Evolutionary conservation across 2,113 vertebrate species (phyloP).

Genomic region (Platichthys stellatus): DNA sequence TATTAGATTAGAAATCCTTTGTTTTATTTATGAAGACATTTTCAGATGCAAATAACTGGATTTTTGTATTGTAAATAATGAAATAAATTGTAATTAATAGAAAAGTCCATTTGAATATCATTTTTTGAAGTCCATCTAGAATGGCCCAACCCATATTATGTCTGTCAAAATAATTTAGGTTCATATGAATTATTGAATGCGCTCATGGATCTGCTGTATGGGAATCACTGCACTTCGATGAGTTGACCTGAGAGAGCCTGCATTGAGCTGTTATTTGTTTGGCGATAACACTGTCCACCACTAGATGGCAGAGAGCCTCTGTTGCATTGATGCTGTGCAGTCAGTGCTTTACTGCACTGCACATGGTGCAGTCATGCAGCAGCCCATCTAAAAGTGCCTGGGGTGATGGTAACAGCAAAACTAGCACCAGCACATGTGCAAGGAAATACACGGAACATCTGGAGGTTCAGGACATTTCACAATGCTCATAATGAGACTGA

Average conservation of each 20-base stretch:
- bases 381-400: slow-evolving; percentile 34
- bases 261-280: neutral
- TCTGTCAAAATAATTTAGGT: neutral
- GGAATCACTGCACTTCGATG: neutral
- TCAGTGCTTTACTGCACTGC: slow-evolving; percentile 29
- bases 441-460: slow-evolving; percentile 46
- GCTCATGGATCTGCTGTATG: neutral
- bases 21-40: slow-evolving; percentile 62
- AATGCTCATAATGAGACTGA: slow-evolving; percentile 34
- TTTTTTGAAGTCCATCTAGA: neutral
- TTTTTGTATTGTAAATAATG: slow-evolving; percentile 65
- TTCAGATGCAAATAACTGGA: slow-evolving; percentile 54
- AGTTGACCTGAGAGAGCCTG: neutral
- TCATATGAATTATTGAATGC: neutral
- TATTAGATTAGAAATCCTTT: neutral
- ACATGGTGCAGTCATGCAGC: slow-evolving; percentile 71
- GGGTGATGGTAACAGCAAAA: slow-evolving; percentile 23
- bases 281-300: slow-evolving; percentile 2
- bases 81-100: slow-evolving; percentile 57
- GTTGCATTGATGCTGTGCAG: neutral
- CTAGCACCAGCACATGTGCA: slow-evolving; percentile 26
- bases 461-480: slow-evolving; percentile 24
- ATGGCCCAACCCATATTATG: neutral
- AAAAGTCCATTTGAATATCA: neutral
- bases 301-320: slow-evolving; percentile 59